Percentiles rank a stretch among this genome's conserved stretches.
phyloP scores from a whole-genome alignment of 23 tunicate genomes.

The Trididemnum nubilum region DNA sequence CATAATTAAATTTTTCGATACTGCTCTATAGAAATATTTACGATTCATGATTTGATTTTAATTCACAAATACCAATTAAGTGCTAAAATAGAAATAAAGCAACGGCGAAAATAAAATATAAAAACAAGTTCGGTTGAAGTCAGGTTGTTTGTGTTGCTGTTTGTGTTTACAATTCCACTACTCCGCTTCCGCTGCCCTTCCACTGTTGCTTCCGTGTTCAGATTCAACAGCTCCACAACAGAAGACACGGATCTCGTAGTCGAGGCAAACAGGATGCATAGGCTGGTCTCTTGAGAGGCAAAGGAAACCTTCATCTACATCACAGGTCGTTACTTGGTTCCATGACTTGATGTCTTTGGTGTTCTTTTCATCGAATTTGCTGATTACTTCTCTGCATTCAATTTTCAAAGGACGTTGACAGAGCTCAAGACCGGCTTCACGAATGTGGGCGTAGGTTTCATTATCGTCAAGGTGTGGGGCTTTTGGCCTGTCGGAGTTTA shows the following conservation, averaged over 20 bases:
- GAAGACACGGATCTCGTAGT: conserved; percentile 76
- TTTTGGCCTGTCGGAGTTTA: conserved; percentile 72
- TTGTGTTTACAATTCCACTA: not conserved
- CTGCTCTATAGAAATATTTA: too few species aligned
- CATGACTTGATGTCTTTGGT: conserved; percentile 25
- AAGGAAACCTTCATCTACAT: conserved; percentile 52
- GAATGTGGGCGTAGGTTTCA: conserved; percentile 63
- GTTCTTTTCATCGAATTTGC: conserved; percentile 8
- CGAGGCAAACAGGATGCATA: conserved; percentile 74
- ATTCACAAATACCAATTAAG: too few species aligned
- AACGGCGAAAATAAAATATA: not conserved
- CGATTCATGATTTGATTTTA: too few species aligned
- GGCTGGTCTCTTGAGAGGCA: conserved; percentile 63
- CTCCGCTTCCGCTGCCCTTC: not conserved
- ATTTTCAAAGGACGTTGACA: conserved; percentile 58
- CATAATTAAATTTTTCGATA: too few species aligned
- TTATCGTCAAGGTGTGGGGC: conserved; percentile 74
- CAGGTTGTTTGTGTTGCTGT: not conserved
- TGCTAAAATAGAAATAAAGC: not conserved
- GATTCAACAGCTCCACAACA: conserved; percentile 39
- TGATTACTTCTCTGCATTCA: conserved; percentile 68
- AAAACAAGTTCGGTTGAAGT: not conserved
- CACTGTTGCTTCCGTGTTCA: not conserved
- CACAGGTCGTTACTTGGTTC: conserved; percentile 70
- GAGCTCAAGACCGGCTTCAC: conserved; percentile 34